Base-by-base conservation (phyloP, 2,797 vertebrate species). In the Parotocinclus haroldoi region DNA sequence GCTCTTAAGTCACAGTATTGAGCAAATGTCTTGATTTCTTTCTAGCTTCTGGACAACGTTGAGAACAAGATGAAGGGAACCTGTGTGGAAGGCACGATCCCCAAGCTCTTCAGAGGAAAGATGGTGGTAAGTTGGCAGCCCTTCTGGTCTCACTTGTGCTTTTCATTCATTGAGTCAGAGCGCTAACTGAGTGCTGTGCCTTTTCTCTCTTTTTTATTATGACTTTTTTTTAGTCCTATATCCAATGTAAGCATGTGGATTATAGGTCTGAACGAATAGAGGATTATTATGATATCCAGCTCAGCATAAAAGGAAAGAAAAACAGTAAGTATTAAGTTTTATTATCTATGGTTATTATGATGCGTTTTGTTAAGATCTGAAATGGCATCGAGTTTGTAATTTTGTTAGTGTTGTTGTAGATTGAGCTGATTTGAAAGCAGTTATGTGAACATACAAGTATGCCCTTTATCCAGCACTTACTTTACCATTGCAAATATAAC, bases 41-140 rank as follows among this genome's bases (percentile, higher is more conserved):
- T 92, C 49, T 87, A 99, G 97, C 91, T 99, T 66, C 91, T 99
- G 52, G 97, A 99, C 90, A 99, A 99, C 0, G 96, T 99, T 76
- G 97, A 99, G 86, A 99, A 99, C 79, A 99, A 99, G 90, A 99
- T 99, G 97, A 99, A 99, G 92, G 96, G 97, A 85, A 99, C 97
- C 0, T 99, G 97, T 80, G 97, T 99, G 74, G 97, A 99, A 82
- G 97, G 97, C 89, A 99, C 96, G 51, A 99, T 99, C 75, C 96
- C 97, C 12, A 99, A 99, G 76, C 90, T 99, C 77, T 99, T 99
- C 88, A 89, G 97, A 87, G 97, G 97, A 74, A 99, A 99, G 85
- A 99, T 99, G 97, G 97, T 99, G 96, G 97, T 99, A 94, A 53
- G 96, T 86, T 52, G 63, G 37, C 19, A 45, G 1, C 12, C 14